Base-by-base conservation (phyloP, 2,888 invertebrate genomes). In the Ormyrus thymus region DNA sequence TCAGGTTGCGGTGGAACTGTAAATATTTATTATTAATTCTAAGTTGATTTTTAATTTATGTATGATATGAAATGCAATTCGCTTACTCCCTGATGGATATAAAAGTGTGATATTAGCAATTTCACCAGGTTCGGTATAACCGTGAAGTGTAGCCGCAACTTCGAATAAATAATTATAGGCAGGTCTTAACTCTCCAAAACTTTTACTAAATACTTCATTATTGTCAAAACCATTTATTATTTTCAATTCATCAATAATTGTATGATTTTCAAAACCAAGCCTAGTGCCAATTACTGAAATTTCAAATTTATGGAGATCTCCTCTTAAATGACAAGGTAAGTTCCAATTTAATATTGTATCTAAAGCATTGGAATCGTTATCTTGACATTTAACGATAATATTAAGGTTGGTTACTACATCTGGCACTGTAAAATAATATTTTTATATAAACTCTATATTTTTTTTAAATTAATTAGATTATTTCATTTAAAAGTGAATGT, bases 31-130 rank as follows among this genome's bases (percentile, higher is more conserved):
- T 29, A 29, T 29, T 29, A 29, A 59, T 59, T 59, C 8, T 8
- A 59, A 48, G 7, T 64, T 64, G 13, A 13, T 45, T 48, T 48
- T 61, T 61, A 45, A 7, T 29, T 58, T 58, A 58, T 58, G 29
- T 29, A 45, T 10, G 45, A 64, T 11, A 29, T 58, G 29, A 58
- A 9, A 15, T 56, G n/a, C n/a, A 65, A 59, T 51, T 50, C 9
- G 83, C 87, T 83, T 83, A 89, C 89, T 86, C 78, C 87, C 89
- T 72, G 89, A 85, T 15, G 89, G 89, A 80, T 85, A 89, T 15
- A 62, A 6, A 7, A 84, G 46, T 8, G 45, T 72, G 15, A 78
- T 59, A 62, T 56, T 72, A 15, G 83, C 75, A 2, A 78, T 13
- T n/a, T 73, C 71, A 15, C 87, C 87, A 8, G 82, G 78, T 5